phyloP scores from a whole-genome alignment of 2,888 invertebrate genomes.

The Andrena trimmerana region DNA sequence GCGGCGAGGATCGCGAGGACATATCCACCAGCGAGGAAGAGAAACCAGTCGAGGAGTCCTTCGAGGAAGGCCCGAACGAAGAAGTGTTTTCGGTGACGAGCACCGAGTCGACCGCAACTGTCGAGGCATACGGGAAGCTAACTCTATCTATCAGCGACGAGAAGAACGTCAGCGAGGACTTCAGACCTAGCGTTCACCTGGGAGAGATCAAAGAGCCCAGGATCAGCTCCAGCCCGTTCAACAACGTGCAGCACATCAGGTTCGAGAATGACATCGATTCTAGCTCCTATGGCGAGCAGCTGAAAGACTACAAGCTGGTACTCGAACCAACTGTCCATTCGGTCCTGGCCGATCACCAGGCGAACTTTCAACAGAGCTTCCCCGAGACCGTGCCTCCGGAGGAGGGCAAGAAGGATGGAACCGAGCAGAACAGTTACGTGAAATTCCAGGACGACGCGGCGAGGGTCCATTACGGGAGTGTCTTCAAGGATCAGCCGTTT shows the following conservation, averaged over 20 bases:
- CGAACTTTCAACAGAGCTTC: neutral
- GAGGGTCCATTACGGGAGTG: conserved; percentile 7
- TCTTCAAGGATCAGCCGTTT: conserved; percentile 16
- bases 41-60: neutral
- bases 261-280: conserved; percentile 64
- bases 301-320: neutral
- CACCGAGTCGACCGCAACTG: neutral
- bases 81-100: conserved; percentile 20
- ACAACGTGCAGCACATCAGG: conserved; percentile 69
- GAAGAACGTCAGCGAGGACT: conserved; percentile 25
- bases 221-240: conserved; percentile 66
- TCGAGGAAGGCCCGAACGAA: conserved; percentile 11
- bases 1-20: neutral
- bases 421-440: conserved; percentile 26
- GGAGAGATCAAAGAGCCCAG: conserved; percentile 72
- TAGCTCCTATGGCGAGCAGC: conserved; percentile 9
- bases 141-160: neutral
- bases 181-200: conserved; percentile 77
- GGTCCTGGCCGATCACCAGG: neutral
- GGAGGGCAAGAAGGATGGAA: conserved; percentile 1
- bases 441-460: conserved; percentile 69
- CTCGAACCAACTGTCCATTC: conserved; percentile 13
- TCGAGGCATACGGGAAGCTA: neutral
- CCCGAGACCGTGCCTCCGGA: neutral
- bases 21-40: neutral